Evolutionary conservation across 1,140 invertebrate genomes (phyloP), one percentile per base, ranked within the genome.

Genomic region (Drosophila neocordata): DNA sequence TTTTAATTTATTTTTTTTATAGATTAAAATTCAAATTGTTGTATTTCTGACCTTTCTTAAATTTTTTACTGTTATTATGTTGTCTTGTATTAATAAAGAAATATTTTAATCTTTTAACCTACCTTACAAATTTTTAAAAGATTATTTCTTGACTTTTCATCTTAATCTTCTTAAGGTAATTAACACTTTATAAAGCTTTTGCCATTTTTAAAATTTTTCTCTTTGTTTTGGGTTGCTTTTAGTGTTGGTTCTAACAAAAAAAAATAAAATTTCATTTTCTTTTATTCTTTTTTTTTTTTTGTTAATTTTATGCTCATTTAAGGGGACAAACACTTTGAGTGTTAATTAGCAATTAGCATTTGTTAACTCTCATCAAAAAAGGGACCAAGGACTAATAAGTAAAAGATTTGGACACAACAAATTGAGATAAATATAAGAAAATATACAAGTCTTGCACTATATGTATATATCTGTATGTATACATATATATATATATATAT

Each of bases 271-370:
- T 48, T 48, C 8, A 15, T 48, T 48, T 48, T 20, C 20, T 31
- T 31, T 31, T 48, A 20, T 48, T 20, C 20, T 31, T 31, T 31
- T 31, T 31, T 31, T 6, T 31, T 6, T 31, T 31, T 31, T 31
- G 5, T 31, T 18, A 44, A 44, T 48, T 48, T 20, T 48, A 4
- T 20, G 11, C 41, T 44, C 60, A 52, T 48, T 62, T 52, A 34
- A 35, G 15, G 20, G 27, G 15, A 20, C 37, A 57, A 51, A 41
- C 31, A 52, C 27, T 15, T 15, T 67, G n/a, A 51, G 65, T 22
- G 44, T 37, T 66, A 31, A 52, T 61, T 67, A 35, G 22, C 58
- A 67, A 61, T 67, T 58, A 63, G 51, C 18, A 27, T 15, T 55
- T 55, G 35, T 53, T 48, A 20, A 20, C 41, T 48, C 41, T 48